Conservation (phyloP, 2,113 vertebrate genomes). For the Megaceryle maxima region DNA sequence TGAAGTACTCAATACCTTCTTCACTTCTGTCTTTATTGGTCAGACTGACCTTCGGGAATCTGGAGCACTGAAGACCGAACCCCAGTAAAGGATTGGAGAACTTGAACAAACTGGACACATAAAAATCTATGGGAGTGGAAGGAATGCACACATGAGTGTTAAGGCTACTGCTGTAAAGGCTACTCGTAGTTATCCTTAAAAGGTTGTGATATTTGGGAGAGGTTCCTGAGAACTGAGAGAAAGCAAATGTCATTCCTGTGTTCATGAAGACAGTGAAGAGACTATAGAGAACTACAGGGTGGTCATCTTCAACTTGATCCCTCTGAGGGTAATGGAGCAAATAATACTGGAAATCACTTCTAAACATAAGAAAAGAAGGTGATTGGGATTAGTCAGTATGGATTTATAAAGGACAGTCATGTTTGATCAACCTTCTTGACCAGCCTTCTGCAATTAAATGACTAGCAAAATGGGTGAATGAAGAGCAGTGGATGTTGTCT, state of each 20-base stretch:
- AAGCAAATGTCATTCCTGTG: not conserved
- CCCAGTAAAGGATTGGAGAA: not conserved
- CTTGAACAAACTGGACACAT: not conserved
- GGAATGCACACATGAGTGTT: not conserved
- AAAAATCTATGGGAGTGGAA: not conserved
- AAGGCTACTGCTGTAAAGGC: not conserved
- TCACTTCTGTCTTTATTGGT: not conserved
- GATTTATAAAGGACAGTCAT: not conserved
- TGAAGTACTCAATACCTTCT: not conserved
- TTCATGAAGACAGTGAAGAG: not conserved
- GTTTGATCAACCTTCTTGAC: not conserved
- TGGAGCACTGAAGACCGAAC: not conserved
- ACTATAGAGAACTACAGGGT: not conserved
- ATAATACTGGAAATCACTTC: not conserved
- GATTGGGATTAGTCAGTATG: not conserved
- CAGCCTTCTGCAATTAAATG: not conserved
- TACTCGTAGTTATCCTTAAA: not conserved
- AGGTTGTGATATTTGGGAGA: not conserved
- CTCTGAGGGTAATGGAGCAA: not conserved
- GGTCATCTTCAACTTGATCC: not conserved
- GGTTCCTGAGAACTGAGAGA: not conserved
- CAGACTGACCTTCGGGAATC: not conserved
- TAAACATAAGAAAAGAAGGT: not conserved
- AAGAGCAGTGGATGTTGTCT: not conserved
- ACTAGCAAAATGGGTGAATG: not conserved